Percentiles rank a stretch among this genome's conserved stretches.
phyloP scores from a whole-genome alignment of 2,113 vertebrate genomes.

The Dunckerocampus dactyliophorus region DNA sequence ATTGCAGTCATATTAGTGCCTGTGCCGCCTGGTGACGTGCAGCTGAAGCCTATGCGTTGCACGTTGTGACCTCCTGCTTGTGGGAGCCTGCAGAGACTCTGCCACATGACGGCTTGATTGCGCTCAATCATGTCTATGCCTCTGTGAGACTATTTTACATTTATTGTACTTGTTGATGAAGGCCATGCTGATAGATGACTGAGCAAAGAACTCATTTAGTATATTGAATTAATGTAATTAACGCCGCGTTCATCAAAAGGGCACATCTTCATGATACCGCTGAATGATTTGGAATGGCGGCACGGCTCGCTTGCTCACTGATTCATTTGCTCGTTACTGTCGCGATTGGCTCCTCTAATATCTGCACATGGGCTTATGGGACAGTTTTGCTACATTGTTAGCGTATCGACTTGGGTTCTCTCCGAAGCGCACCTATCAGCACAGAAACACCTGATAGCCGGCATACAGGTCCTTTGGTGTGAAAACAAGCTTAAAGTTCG shows the following conservation, averaged over 20 bases:
- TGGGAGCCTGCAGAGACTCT: background rate
- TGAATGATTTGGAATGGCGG: slow-evolving; percentile 2
- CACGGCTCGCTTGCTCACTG: slow-evolving; percentile 6
- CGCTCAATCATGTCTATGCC: too few relatives aligned
- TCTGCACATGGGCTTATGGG: background rate
- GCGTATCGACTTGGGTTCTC: too few relatives aligned
- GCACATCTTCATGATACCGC: slow-evolving; percentile 4
- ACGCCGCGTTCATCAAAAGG: slow-evolving; percentile 6
- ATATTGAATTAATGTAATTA: slow-evolving; percentile 12
- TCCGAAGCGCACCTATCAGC: too few relatives aligned
- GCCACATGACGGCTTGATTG: background rate
- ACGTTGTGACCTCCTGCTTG: background rate
- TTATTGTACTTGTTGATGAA: slow-evolving; percentile 11
- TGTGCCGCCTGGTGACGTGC: background rate
- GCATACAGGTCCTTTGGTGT: too few relatives aligned
- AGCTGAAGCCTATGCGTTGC: background rate
- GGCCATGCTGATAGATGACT: background rate
- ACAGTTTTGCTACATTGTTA: background rate
- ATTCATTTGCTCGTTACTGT: slow-evolving; percentile 12
- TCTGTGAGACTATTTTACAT: slow-evolving; percentile 3
- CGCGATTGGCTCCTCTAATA: background rate
- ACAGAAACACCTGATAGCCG: too few relatives aligned
- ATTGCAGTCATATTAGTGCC: background rate
- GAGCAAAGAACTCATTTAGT: slow-evolving; percentile 8
- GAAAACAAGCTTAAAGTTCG: too few relatives aligned